A percentile compares a stretch with the other conserved stretches of the same genome.
Conservation (phyloP, 2,888 invertebrate genomes). For the Ennomos fuscantarius region DNA sequence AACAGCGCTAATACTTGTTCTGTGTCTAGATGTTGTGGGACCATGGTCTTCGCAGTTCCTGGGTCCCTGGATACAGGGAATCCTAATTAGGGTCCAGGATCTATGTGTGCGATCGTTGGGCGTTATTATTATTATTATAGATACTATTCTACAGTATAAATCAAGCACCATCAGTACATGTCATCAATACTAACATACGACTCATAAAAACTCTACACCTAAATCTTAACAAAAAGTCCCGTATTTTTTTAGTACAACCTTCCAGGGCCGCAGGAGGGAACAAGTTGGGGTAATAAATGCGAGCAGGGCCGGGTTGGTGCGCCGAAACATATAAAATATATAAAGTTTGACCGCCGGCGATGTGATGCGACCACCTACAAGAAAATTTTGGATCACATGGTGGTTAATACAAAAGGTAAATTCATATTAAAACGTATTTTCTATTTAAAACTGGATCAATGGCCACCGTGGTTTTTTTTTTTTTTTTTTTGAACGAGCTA, state of each 20-base stretch:
- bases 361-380: slow-evolving; percentile 69
- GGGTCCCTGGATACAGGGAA: too few relatives aligned
- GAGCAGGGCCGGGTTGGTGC: slow-evolving; percentile 56
- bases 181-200: slow-evolving; percentile 19
- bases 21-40: too few relatives aligned
- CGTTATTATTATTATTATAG: too few relatives aligned
- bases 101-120: too few relatives aligned
- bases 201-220: slow-evolving; percentile 30
- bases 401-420: slow-evolving; percentile 5
- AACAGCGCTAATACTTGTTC: too few relatives aligned
- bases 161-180: slow-evolving; percentile 1
- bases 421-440: too few relatives aligned
- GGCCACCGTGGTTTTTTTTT: too few relatives aligned
- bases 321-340: slow-evolving; percentile 78
- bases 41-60: too few relatives aligned
- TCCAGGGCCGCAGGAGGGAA: slow-evolving; percentile 42
- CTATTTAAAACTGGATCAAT: too few relatives aligned
- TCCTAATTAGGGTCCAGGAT: too few relatives aligned
- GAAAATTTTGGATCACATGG: slow-evolving; percentile 58
- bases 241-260: slow-evolving; percentile 40
- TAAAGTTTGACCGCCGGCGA: slow-evolving; percentile 76
- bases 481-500: too few relatives aligned
- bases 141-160: neutral
- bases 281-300: slow-evolving; percentile 72
- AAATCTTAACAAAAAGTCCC: slow-evolving; percentile 38